Evolutionary conservation across 2,797 vertebrate genomes (phyloP).

Genomic region (Rhabdomys pumilio): DNA sequence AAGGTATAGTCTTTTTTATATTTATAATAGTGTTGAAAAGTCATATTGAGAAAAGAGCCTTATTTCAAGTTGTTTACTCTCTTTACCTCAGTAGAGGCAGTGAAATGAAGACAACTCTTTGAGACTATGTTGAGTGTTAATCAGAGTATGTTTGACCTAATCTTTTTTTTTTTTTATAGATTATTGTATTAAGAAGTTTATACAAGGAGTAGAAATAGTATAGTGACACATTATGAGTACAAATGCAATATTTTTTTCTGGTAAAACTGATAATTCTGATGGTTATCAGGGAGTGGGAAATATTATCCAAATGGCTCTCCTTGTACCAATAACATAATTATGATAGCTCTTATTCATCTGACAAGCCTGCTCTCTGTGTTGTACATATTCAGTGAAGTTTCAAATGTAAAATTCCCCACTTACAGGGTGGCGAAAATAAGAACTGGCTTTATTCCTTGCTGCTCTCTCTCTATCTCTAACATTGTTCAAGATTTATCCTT

Average conservation of each 20-base stretch:
- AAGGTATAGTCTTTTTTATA: not conserved
- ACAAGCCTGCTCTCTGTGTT: not conserved
- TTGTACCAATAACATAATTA: not conserved
- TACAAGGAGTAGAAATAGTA: not conserved
- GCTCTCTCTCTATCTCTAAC: not conserved
- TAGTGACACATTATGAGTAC: not conserved
- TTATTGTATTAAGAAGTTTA: constrained; percentile 45
- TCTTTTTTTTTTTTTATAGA: constrained; percentile 8
- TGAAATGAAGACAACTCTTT: not conserved
- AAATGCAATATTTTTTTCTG: constrained; percentile 39
- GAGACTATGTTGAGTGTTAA: not conserved
- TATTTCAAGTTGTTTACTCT: constrained; percentile 39
- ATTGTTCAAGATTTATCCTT: not conserved
- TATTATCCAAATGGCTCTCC: not conserved
- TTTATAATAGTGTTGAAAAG: not conserved
- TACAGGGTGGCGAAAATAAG: not conserved
- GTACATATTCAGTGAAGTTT: not conserved
- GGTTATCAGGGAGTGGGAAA: not conserved
- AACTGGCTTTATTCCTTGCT: not conserved
- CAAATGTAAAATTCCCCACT: not conserved
- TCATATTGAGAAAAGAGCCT: not conserved
- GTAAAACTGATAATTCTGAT: not conserved
- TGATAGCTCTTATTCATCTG: not conserved
- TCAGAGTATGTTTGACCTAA: not conserved
- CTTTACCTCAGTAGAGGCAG: not conserved